phyloP scores from a whole-genome alignment of 2,797 vertebrate species.

The Rousettus madagascariensis region DNA sequence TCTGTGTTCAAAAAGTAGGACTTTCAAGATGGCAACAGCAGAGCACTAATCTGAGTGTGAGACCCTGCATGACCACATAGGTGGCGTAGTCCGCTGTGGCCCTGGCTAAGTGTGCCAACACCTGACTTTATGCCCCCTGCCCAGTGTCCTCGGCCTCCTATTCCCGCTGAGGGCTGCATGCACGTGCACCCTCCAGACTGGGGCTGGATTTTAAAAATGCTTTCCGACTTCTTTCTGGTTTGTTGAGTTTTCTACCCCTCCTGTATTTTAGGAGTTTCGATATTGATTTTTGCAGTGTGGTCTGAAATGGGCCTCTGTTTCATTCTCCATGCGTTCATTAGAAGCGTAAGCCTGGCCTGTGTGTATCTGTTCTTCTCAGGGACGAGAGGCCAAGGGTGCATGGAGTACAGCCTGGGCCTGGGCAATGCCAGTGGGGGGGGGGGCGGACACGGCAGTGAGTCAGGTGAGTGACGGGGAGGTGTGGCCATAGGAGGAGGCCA shows the following conservation, averaged over 20 bases:
- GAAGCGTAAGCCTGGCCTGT: not conserved
- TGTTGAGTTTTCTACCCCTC: not conserved
- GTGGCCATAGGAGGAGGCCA: rapidly evolving
- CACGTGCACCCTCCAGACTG: rapidly evolving
- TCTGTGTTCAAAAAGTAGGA: not conserved
- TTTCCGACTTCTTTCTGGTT: not conserved
- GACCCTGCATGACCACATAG: not conserved
- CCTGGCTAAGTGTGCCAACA: rapidly evolving
- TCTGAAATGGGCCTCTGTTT: not conserved
- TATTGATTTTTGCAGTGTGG: not conserved
- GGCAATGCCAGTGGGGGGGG: not conserved
- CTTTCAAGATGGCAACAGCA: not conserved
- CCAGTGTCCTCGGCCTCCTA: not conserved
- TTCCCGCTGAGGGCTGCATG: rapidly evolving
- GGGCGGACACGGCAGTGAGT: not conserved
- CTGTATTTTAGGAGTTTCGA: not conserved
- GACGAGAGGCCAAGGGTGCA: too few species aligned
- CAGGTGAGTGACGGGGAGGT: not conserved
- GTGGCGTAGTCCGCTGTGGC: rapidly evolving
- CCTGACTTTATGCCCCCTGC: not conserved
- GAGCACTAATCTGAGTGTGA: rapidly evolving
- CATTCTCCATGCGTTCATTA: not conserved
- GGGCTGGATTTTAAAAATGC: not conserved
- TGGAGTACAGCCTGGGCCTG: too few species aligned
- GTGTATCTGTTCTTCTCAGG: not conserved